A percentile compares a stretch with the other conserved stretches of the same genome.
These are phyloP conservation scores for Conus ventricosus DNA, from an alignment of 1,140 invertebrate genomes.

Conservation along the genomic window DNA sequence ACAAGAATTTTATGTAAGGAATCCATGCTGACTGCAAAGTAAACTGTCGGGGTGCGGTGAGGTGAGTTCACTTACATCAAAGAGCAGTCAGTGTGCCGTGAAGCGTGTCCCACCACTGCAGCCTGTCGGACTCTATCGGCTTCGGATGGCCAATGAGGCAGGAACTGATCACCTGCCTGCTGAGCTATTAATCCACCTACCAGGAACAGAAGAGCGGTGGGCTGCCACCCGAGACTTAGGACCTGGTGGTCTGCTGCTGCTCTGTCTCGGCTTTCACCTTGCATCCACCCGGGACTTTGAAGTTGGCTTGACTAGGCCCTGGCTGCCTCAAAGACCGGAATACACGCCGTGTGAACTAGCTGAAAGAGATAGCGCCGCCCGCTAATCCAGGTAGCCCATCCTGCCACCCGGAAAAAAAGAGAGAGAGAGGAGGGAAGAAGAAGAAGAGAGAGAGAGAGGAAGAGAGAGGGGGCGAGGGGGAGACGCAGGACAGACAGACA, in stretches of 20 bases:
- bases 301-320: neutral
- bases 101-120: slow-evolving; percentile 9
- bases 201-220: neutral
- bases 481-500: neutral
- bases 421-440: neutral
- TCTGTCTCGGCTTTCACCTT: neutral
- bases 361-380: neutral
- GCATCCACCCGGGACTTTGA: neutral
- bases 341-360: neutral
- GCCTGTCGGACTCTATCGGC: neutral
- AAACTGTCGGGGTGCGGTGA: neutral
- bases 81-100: neutral
- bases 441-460: neutral
- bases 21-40: neutral
- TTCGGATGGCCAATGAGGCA: neutral
- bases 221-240: neutral
- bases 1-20: neutral
- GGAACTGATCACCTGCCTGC: slow-evolving; percentile 11
- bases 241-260: neutral
- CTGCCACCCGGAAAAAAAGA: neutral
- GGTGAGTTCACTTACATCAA: neutral
- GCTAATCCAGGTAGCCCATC: slow-evolving; percentile 5
- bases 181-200: neutral
- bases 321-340: neutral
- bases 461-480: too few relatives aligned